Base-by-base conservation (phyloP, 2,888 invertebrate species). In the Xylota segnis region DNA sequence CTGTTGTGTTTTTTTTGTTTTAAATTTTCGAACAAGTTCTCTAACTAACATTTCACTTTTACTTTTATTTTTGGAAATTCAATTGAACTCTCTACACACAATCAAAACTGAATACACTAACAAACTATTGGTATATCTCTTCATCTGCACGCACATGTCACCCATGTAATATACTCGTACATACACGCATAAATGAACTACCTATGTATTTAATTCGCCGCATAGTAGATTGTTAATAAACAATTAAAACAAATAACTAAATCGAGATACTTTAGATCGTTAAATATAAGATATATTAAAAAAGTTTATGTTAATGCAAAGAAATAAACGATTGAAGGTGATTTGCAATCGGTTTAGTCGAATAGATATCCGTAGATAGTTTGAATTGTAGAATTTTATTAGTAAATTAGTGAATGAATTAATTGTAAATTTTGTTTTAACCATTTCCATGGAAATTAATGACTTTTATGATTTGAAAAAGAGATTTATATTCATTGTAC, bases 31-130 rank as follows among this genome's bases (percentile, higher is more conserved):
- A 74, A 76, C 70, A 76, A 81, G 37, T 71, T 84, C 71, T 71
- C 75, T 40, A 70, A 71, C 71, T 83, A 83, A 83, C 66, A 18
- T 84, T 76, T 76, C 75, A 66, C 40, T 81, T 65, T 84, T 71
- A 50, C 59, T 76, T 79, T 71, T 66, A n/a, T 74, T 81, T 78
- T 65, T 76, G 59, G 75, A 59, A 70, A 68, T 72, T 72, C 56
- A 70, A 68, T 59, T 61, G 43, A 68, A 61, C 71, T 77, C 45
- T 83, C 78, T 32, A 70, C 58, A 75, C 47, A 63, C 50, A 52
- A 47, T 72, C 71, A 77, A 66, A 23, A 79, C 70, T 68, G 50
- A 47, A 70, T 43, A 43, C 37, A 52, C 29, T 50, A 47, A 18
- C 23, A 27, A 47, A 34, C 6, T 12, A 23, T 58, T 50, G 52